Base-by-base conservation (phyloP, 2,888 invertebrate genomes). In the Bellardia pandia region DNA sequence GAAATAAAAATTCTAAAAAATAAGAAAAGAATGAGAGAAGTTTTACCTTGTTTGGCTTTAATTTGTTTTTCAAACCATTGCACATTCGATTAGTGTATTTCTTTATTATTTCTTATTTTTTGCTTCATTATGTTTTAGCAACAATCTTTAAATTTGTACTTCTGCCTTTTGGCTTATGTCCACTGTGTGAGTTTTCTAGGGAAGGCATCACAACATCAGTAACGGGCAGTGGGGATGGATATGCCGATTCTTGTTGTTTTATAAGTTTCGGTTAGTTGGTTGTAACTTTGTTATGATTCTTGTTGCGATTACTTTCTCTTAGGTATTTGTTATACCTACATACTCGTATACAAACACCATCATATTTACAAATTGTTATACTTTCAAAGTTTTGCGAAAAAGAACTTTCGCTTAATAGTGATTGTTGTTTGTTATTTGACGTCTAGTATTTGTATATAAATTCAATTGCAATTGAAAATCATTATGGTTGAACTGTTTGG, bases 61-160 rank as follows among this genome's bases (percentile, higher is more conserved):
- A 68, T 82, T 81, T 68, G 40, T 7, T 69, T 82, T 69, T 62
- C 75, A 75, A 56, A 42, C 42, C 68, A 75, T 82, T 75, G 75
- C 68, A 75, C 68, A 69, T 82, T 75, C 68, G 45, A 75, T 82
- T 75, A 75, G 71, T 53, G 16, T 48, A 71, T 64, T 72, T 72
- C 60, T 45, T 76, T 76, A 37, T 71, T n/a, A 51, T 53, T 71
- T 37, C 40, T 40, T 16, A 9, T 6, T 62, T 42, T 11, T 62
- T 16, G 1, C 2, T 66, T 66, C 45, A 4, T 53, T 16, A 4
- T n/a, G 40, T 9, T 40, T n/a, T 37, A 37, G 14, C n/a, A 40
- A n/a, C 40, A 16, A 56, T 60, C 14, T 45, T 30, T 30, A 30
- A 68, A 33, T 13, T 23, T 66, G 16, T 42, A 8, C 16, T 71